These are phyloP conservation scores for Drosophila serrata DNA, from an alignment of 1,140 invertebrate species.

Conservation along the genomic window DNA sequence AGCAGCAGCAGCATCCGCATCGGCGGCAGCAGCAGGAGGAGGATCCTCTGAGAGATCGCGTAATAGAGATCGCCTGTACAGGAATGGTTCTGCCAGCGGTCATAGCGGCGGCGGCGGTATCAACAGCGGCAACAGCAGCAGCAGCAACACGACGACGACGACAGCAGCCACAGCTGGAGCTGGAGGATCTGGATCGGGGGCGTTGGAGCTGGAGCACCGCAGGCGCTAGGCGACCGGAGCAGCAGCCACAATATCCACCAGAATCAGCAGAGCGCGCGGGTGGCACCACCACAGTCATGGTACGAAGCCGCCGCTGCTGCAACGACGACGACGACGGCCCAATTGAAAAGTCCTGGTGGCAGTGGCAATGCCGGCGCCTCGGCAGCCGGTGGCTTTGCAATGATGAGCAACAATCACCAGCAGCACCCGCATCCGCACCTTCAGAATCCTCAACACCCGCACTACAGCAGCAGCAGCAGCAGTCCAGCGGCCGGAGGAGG, in stretches of 20 bases:
- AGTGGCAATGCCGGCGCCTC: constrained; percentile 84
- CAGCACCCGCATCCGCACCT: constrained; percentile 52
- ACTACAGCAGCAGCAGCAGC: constrained; percentile 54
- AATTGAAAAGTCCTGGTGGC: constrained; percentile 85
- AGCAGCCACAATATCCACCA: constrained; percentile 80
- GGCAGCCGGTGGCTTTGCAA: constrained; percentile 75
- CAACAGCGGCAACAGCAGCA: constrained; percentile 48
- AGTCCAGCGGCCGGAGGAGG: constrained; percentile 23
- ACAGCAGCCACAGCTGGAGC: constrained; percentile 52
- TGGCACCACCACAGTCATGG: constrained; percentile 79
- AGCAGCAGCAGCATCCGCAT: constrained; percentile 20
- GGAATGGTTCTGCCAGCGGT: constrained; percentile 73
- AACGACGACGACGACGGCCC: constrained; percentile 77
- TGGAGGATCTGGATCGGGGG: constrained; percentile 49
- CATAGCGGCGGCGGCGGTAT: constrained; percentile 65
- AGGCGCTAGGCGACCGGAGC: constrained; percentile 73
- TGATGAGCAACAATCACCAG: constrained; percentile 64
- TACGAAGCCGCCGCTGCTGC: constrained; percentile 83
- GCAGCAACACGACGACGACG: constrained; percentile 61
- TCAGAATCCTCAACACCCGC: constrained; percentile 63
- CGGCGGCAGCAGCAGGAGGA: constrained; percentile 14
- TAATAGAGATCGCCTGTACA: constrained; percentile 70
- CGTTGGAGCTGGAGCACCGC: constrained; percentile 67
- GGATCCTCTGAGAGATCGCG: constrained; percentile 67
- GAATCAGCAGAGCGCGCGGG: constrained; percentile 54